Base-by-base conservation (phyloP, 2,797 vertebrate species). In the Chromobotia macracanthus region DNA sequence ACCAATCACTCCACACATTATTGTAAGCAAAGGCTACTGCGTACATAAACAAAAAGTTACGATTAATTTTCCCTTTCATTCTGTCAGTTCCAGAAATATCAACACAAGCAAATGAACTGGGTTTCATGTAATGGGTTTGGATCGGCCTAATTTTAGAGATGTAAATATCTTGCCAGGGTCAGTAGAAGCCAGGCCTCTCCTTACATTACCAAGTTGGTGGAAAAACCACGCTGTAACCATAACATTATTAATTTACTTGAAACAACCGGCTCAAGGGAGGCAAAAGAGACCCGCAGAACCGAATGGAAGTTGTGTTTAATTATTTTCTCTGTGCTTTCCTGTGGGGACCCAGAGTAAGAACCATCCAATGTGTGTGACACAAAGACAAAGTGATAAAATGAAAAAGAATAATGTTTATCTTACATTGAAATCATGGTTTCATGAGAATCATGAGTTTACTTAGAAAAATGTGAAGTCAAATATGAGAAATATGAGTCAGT, bases 231-330 rank as follows among this genome's bases (percentile, higher is more conserved):
- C 84, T 87, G 82, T 90, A 91, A 92, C 89, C 89, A 89, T 86
- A 90, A 91, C 88, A 91, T 91, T 89, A 89, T 90, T 87, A 88
- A 87, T 86, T 76, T 70, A 84, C 83, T 90, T 87, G 83, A 92
- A 92, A 92, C 90, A 91, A 87, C 86, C 72, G 82, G 71, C 78
- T 86, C 80, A 58, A 80, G 84, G 64, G 86, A 89, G 83, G 87
- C 84, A 82, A 86, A 61, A 80, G 51, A 25, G 23, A 58, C 56
- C 56, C n/a, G n/a, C n/a, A n/a, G 81, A 87, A 85, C 60, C 50
- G 87, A 87, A 87, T 86, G 85, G 78, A 79, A 80, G 83, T 83
- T 85, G 83, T 82, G 84, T 84, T 87, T 84, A 88, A 86, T 91
- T 89, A 86, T 88, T 89, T 89, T 84, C 74, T 84, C 86, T 87